Evolutionary conservation across 1,140 invertebrate genomes (phyloP), one percentile per base, ranked within the genome.

Genomic region (Condylostylus longicornis): DNA sequence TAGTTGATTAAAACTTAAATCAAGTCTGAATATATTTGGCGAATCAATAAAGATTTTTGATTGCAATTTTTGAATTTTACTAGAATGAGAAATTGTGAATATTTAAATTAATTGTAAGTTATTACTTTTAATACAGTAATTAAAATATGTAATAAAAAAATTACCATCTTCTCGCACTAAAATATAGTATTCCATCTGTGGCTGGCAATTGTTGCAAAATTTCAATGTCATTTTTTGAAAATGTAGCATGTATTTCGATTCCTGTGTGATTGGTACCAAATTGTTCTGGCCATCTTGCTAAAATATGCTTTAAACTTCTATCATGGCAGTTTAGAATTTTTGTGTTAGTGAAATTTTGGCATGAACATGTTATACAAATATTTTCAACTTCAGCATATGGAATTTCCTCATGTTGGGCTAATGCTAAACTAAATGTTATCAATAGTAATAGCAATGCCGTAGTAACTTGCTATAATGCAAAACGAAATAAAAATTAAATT

Each of bases 1-100:
- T 3, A 84, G 55, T 20, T 62, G 47, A 52, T 85, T 85, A 46
- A 74, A 67, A 58, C 77, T 79, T 35, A 86, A 55, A 57, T 83
- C 78, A 27, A 84, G 56, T 38, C 70, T 70, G 13, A 65, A 63
- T n/a, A 84, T 54, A 39, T 69, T 69, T n/a, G 62, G 58, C 7
- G 80, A 61, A 43, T 73, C 63, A 44, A 68, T 69, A 47, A 86
- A 83, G 0, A 74, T 67, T 2, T 62, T 62, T 18, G 67, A 53
- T 15, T 73, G 70, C 33, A 85, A 70, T 31, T 67, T 61, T 29
- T 57, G 51, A 18, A 77, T 64, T 22, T 56, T 50, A 42, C 72
- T 75, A 41, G 65, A 58, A 5, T 51, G 49, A 13, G 64, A 64
- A 19, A n/a, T n/a, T n/a, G n/a, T n/a, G n/a, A n/a, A n/a, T n/a